Base-by-base conservation (phyloP, 2,113 vertebrate species). In the Corythoichthys haematopterus region DNA sequence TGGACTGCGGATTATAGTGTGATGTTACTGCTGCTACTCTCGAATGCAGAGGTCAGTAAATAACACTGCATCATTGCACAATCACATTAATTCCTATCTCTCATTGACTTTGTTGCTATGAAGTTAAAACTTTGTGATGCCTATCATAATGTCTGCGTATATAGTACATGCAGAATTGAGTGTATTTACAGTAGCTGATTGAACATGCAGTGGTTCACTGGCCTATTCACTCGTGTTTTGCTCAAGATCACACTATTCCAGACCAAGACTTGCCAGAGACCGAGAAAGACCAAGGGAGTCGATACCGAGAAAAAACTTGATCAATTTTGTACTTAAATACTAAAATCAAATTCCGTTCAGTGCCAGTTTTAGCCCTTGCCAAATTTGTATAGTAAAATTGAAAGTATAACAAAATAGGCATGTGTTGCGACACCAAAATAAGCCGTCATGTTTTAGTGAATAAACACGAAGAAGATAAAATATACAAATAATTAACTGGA, bases 1-100 rank as follows among this genome's bases (percentile, higher is more conserved):
- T 37, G 43, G 28, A 57, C 71, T 66, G 59, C 7, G 50, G 75
- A 38, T 53, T 35, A 60, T 3, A 10, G 35, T 6, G 33, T 14
- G 12, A 36, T 57, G 55, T 57, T 57, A 14, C 55, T 57, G 55
- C 55, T 57, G 55, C 12, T 36, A 37, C 55, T 14, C 28, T 6
- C 33, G 33, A 12, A 57, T 6, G 55, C 55, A 36, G 55, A 7
- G 33, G 33, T 36, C 55, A 57, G 55, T 36, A 36, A 36, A 57
- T 36, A 4, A 9, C 53, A 20, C 4, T 10, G 51, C 51, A 20
- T 52, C n/a, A 33, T 33, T 55, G 20, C 52, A 55, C 12, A 20
- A 55, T 33, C 10, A 55, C 9, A 55, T 33, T 33, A 33, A 55
- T 53, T 20, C 40, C 51, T 53, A 10, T n/a, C 7, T 53, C 7